phyloP scores from a whole-genome alignment of 2,113 vertebrate species.

The Nothobranchius kuhntae region DNA sequence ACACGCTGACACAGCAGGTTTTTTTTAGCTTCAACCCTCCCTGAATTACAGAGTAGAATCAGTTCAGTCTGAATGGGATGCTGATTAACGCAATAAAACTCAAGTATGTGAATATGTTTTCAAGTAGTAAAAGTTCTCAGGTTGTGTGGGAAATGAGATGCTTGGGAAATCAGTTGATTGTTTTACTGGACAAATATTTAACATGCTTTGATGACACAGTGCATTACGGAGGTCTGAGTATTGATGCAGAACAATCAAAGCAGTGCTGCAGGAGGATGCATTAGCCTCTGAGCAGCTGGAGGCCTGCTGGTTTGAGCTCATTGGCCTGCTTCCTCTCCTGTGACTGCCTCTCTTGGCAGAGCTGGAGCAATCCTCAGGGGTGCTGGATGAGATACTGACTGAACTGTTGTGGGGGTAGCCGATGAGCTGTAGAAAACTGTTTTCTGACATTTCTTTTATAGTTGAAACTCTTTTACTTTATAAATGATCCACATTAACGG shows the following conservation, averaged over 20 bases:
- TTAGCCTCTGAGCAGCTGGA: constrained; percentile 19
- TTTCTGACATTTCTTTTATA: not conserved
- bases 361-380: constrained; percentile 2
- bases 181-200: constrained; percentile 29
- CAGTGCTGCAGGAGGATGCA: constrained; percentile 17
- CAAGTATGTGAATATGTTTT: too few species aligned
- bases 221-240: constrained; percentile 23
- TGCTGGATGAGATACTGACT: constrained; percentile 21
- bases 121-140: too few species aligned
- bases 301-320: constrained; percentile 15
- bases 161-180: not conserved
- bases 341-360: constrained; percentile 2
- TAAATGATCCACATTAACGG: too few species aligned
- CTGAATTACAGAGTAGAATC: too few species aligned
- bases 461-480: not conserved
- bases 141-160: too few species aligned
- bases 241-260: constrained; percentile 6
- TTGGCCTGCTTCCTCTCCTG: constrained; percentile 7
- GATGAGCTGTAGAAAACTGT: constrained; percentile 6
- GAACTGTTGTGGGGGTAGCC: not conserved
- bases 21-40: too few species aligned
- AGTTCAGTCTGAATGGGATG: too few species aligned
- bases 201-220: constrained; percentile 28
- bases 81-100: too few species aligned
- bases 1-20: not conserved